These are phyloP conservation scores for Morone saxatilis DNA, from an alignment of 2,113 vertebrate species.

Conservation along the genomic window DNA sequence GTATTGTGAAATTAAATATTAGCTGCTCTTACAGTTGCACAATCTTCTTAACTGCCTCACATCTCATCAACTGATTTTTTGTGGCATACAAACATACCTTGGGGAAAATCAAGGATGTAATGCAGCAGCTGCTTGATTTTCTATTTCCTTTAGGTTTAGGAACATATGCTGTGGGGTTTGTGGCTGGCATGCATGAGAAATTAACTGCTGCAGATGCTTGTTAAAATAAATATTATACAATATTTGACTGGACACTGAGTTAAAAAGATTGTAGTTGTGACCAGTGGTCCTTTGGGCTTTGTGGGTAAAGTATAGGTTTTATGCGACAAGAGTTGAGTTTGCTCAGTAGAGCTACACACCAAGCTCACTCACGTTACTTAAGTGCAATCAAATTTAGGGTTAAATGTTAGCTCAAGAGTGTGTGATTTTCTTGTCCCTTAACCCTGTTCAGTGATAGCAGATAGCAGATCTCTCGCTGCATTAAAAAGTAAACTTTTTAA, in stretches of 20 bases:
- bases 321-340: neutral
- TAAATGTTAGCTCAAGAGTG: neutral
- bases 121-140: neutral
- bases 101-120: neutral
- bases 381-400: neutral
- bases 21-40: neutral
- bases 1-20: neutral
- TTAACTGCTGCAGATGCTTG: neutral
- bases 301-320: neutral
- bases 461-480: no score
- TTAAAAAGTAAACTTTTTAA: no score
- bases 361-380: neutral
- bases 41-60: neutral
- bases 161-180: neutral
- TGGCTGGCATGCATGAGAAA: neutral
- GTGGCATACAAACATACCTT: neutral
- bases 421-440: no score
- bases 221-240: neutral
- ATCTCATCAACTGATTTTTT: neutral
- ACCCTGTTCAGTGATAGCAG: no score
- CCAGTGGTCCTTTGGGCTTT: neutral
- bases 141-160: neutral
- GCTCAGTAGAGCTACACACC: neutral
- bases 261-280: neutral
- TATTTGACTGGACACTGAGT: neutral